phyloP scores from a whole-genome alignment of 2,888 invertebrate genomes.

The Eristalis intricaria region DNA sequence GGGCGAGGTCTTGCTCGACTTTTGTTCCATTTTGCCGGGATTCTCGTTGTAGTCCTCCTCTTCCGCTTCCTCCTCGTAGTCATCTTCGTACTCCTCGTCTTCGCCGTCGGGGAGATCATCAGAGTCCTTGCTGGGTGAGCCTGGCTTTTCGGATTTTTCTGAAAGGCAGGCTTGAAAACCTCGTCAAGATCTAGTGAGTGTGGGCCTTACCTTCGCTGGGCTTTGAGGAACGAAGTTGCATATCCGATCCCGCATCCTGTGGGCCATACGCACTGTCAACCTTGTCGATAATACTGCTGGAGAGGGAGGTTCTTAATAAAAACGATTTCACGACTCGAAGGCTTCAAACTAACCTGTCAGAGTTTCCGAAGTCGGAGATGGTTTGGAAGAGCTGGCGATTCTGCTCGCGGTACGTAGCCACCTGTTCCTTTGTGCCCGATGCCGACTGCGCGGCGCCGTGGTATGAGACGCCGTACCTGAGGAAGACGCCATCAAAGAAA shows the following conservation, averaged over 20 bases:
- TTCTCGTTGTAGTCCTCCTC: conserved; percentile 84
- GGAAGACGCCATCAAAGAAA: background rate
- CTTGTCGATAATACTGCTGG: conserved; percentile 79
- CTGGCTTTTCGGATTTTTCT: conserved; percentile 51
- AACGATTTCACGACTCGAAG: background rate
- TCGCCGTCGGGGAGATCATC: conserved; percentile 83
- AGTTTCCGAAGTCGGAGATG: conserved; percentile 83
- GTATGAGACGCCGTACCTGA: conserved; percentile 88
- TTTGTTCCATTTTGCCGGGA: conserved; percentile 76
- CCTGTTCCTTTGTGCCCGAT: conserved; percentile 86
- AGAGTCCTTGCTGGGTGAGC: conserved; percentile 76
- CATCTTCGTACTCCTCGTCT: conserved; percentile 82
- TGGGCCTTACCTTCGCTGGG: conserved; percentile 74
- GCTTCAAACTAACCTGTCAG: conserved; percentile 76
- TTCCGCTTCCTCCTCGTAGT: conserved; percentile 83
- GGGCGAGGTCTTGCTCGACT: conserved; percentile 73
- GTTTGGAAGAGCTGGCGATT: conserved; percentile 86
- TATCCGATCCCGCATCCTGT: conserved; percentile 73
- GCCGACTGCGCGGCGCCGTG: conserved; percentile 92
- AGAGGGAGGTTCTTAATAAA: background rate
- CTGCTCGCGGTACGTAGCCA: conserved; percentile 85
- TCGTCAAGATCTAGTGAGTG: background rate
- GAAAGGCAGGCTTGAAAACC: background rate
- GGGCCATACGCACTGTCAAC: conserved; percentile 78
- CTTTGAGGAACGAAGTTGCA: conserved; percentile 77